These are phyloP conservation scores for Eulimnadia texana DNA, from an alignment of 1,140 invertebrate genomes.

Conservation along the genomic window DNA sequence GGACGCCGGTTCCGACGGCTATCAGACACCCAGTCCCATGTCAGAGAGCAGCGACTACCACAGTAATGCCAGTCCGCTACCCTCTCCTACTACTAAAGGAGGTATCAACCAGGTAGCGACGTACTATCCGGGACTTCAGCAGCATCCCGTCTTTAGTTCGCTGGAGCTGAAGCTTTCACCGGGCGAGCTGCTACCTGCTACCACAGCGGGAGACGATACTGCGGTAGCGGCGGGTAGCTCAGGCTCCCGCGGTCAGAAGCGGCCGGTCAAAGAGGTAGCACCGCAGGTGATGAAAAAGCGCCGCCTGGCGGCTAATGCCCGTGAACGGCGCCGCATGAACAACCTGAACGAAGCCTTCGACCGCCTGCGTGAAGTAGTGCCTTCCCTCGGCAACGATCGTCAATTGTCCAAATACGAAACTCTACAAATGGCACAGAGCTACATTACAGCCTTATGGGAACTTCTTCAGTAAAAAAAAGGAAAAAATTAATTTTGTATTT, in stretches of 20 bases:
- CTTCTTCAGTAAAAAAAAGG: constrained; percentile 29
- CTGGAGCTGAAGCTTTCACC: background rate
- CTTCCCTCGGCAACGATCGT: constrained; percentile 54
- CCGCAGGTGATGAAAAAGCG: constrained; percentile 53
- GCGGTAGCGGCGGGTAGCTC: background rate
- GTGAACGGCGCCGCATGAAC: constrained; percentile 63
- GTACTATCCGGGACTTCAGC: too few relatives aligned
- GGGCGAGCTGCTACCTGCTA: background rate
- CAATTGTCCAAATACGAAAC: constrained; percentile 77
- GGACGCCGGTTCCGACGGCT: too few relatives aligned
- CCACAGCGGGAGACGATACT: background rate
- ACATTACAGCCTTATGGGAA: constrained; percentile 56
- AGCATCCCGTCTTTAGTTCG: background rate
- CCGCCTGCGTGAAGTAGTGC: constrained; percentile 62
- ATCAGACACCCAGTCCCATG: too few relatives aligned
- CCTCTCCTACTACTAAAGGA: too few relatives aligned
- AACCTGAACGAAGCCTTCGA: constrained; percentile 70
- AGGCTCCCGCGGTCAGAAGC: background rate
- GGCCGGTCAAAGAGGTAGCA: background rate
- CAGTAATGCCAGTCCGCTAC: too few relatives aligned
- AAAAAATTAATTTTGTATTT: background rate
- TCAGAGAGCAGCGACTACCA: too few relatives aligned
- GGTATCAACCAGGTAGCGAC: too few relatives aligned
- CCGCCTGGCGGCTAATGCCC: constrained; percentile 76
- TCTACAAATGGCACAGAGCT: constrained; percentile 73